Evolutionary conservation across 2,113 vertebrate species (phyloP).

Genomic region (Calypte anna): DNA sequence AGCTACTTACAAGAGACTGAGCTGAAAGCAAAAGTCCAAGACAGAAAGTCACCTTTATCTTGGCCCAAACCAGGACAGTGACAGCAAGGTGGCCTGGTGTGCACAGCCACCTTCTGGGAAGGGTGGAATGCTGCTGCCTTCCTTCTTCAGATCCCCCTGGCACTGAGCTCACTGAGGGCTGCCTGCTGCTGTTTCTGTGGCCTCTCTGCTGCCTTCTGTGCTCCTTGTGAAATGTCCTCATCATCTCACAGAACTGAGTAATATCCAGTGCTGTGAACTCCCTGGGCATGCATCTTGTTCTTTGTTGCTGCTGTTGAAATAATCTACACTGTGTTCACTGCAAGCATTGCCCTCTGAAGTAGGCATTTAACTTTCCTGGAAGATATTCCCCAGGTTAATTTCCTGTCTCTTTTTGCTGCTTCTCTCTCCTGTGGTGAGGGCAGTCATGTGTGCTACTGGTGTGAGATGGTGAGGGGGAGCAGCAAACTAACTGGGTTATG

Average conservation of each 20-base stretch:
- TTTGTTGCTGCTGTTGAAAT: background rate
- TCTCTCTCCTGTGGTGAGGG: background rate
- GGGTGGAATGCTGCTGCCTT: background rate
- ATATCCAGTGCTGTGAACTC: background rate
- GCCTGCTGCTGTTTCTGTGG: background rate
- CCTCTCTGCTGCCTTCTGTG: background rate
- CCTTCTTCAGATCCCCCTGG: background rate
- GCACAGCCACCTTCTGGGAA: background rate
- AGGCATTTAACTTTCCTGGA: background rate
- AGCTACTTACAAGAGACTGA: no score
- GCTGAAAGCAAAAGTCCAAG: no score
- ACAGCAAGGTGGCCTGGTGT: accelerated
- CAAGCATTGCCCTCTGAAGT: background rate
- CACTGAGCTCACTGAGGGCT: accelerated
- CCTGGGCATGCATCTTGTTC: background rate
- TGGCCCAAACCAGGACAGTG: no score
- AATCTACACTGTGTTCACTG: background rate
- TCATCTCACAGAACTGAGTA: background rate
- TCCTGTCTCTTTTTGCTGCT: background rate
- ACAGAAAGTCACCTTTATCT: no score
- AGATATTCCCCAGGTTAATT: background rate
- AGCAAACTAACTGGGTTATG: background rate
- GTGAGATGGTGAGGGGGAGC: accelerated
- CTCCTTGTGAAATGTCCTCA: background rate
- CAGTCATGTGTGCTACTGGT: background rate